phyloP scores from a whole-genome alignment of 2,797 vertebrate species.

The Enteromius viviparus region DNA sequence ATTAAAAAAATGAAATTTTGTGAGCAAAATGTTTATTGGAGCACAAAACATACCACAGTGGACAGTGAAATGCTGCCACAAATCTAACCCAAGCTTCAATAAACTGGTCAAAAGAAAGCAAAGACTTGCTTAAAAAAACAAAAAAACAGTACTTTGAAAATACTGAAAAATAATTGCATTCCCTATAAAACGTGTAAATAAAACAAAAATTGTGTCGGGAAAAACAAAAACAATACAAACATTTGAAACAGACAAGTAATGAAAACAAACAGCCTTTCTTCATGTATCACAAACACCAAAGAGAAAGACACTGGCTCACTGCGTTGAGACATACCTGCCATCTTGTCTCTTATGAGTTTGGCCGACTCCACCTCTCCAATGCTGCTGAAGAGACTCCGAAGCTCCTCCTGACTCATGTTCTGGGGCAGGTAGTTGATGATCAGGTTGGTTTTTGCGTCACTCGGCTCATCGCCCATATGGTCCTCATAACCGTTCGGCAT shows the following conservation, averaged over 20 bases:
- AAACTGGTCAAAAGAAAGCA: slow-evolving; percentile 8
- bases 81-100: slow-evolving; percentile 17
- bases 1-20: not conserved
- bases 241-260: not conserved
- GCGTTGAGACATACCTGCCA: slow-evolving; percentile 84
- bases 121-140: not conserved
- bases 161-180: not conserved
- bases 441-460: slow-evolving; percentile 91
- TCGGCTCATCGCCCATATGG: slow-evolving; percentile 91
- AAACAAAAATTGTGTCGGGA: not conserved
- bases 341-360: slow-evolving; percentile 97
- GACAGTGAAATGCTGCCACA: slow-evolving; percentile 30
- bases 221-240: too few relatives aligned
- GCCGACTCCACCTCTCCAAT: slow-evolving; percentile 95
- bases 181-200: not conserved
- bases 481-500: slow-evolving; percentile 93
- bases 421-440: slow-evolving; percentile 99
- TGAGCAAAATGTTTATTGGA: not conserved
- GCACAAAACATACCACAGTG: slow-evolving; percentile 30
- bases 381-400: slow-evolving; percentile 94
- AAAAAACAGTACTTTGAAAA: not conserved
- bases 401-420: slow-evolving; percentile 97
- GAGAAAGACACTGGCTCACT: not conserved
- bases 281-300: not conserved
- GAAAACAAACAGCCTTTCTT: not conserved